Percentiles rank a stretch among this genome's conserved stretches.
Conservation (phyloP, 2,888 invertebrate genomes). For the Tenthredo livida region DNA sequence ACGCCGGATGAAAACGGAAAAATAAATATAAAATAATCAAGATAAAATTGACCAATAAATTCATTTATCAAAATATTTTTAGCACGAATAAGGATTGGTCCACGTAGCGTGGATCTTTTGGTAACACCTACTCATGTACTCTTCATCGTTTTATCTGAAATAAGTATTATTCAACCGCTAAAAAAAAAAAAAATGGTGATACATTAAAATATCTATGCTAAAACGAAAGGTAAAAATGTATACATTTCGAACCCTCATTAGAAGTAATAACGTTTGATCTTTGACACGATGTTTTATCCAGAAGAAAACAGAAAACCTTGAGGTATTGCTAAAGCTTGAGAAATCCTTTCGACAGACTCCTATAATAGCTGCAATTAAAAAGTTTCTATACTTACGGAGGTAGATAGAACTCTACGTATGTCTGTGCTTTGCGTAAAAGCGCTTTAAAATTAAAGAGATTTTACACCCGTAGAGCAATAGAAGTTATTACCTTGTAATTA, state of each 20-base stretch:
- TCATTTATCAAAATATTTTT: too few species aligned
- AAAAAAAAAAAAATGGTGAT: not conserved
- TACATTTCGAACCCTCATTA: not conserved
- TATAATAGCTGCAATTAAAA: slow-evolving; percentile 17
- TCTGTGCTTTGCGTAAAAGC: not conserved
- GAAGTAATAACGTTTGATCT: not conserved
- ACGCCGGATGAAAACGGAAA: not conserved
- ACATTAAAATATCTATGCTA: not conserved
- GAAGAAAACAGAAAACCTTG: not conserved
- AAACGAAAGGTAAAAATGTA: not conserved
- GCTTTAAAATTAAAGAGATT: slow-evolving; percentile 20
- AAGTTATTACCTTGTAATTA: slow-evolving; percentile 1
- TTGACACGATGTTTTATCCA: not conserved
- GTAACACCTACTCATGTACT: too few species aligned
- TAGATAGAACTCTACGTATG: not conserved
- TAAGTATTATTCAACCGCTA: not conserved
- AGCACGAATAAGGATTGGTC: too few species aligned
- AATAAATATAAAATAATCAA: not conserved
- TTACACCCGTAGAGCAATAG: slow-evolving; percentile 16
- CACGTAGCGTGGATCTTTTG: not conserved
- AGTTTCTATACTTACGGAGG: not conserved
- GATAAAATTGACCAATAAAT: not conserved
- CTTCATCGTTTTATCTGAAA: not conserved
- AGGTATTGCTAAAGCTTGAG: not conserved
- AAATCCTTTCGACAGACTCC: slow-evolving; percentile 15